These are phyloP conservation scores for Apus apus DNA, from an alignment of 2,113 vertebrate species.

Conservation along the genomic window DNA sequence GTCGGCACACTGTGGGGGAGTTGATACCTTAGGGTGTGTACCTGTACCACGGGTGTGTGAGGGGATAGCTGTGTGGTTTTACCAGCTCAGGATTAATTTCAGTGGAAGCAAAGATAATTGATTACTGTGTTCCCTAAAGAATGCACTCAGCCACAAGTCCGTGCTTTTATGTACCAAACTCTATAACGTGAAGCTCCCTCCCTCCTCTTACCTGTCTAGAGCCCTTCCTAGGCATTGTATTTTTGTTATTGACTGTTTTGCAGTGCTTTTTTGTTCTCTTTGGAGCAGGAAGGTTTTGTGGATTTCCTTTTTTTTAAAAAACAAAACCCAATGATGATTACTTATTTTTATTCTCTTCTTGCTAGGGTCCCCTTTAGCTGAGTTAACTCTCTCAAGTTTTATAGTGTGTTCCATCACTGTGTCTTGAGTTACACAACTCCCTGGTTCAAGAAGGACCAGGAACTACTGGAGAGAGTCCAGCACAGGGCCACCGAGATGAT, in stretches of 20 bases:
- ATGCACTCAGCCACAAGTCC: neutral
- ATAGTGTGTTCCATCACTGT: neutral
- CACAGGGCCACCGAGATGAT: too few relatives aligned
- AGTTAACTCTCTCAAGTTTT: neutral
- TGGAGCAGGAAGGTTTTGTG: neutral
- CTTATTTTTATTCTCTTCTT: neutral
- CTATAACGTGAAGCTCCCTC: neutral
- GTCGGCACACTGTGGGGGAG: neutral
- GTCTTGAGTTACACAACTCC: neutral
- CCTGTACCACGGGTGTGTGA: neutral
- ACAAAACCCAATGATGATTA: neutral
- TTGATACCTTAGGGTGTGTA: neutral
- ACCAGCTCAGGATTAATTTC: neutral
- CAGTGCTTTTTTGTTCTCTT: neutral
- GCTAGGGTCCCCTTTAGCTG: neutral
- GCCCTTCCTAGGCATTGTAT: neutral
- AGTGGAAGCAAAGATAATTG: neutral
- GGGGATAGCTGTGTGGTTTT: neutral
- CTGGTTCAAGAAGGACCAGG: too few relatives aligned
- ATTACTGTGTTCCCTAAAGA: neutral
- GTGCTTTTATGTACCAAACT: neutral
- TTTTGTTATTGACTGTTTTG: neutral
- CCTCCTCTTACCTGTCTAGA: neutral
- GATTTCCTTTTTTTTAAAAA: conserved; percentile 7
- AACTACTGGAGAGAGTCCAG: too few relatives aligned